Evolutionary conservation across 2,888 invertebrate species (phyloP).

Genomic region (Pecten maximus): DNA sequence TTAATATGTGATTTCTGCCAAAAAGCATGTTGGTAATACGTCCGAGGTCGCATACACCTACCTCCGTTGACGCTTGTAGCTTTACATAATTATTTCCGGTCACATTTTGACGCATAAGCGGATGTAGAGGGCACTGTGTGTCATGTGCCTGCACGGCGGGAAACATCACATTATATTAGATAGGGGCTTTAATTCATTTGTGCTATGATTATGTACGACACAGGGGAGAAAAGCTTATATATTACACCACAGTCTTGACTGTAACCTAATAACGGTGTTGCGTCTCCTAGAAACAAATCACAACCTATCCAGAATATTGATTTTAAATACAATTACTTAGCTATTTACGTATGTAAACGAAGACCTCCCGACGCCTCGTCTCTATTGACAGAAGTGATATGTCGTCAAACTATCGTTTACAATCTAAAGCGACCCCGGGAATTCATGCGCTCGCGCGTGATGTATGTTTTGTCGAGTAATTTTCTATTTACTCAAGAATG

Average conservation of each 20-base stretch:
- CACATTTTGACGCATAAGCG: background rate
- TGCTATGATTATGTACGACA: background rate
- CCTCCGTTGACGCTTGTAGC: background rate
- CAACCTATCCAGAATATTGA: background rate
- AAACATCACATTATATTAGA: slow-evolving; percentile 1
- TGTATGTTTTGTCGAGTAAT: background rate
- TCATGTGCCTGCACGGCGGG: background rate
- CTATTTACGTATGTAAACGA: background rate
- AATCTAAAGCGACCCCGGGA: background rate
- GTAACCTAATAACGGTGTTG: background rate
- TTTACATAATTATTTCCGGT: background rate
- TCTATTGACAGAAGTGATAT: background rate
- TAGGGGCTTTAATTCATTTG: slow-evolving; percentile 10
- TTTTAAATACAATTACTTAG: slow-evolving; percentile 20
- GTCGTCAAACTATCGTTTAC: background rate
- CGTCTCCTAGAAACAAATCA: background rate
- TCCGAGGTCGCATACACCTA: background rate
- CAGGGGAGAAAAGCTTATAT: background rate
- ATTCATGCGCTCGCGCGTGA: background rate
- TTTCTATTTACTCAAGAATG: background rate
- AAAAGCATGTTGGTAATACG: slow-evolving; percentile 12
- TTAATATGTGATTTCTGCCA: background rate
- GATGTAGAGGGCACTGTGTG: background rate
- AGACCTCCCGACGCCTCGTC: background rate
- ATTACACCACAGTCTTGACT: background rate